Conservation (phyloP, 2,113 vertebrate species). For the Corynorhinus townsendii region DNA sequence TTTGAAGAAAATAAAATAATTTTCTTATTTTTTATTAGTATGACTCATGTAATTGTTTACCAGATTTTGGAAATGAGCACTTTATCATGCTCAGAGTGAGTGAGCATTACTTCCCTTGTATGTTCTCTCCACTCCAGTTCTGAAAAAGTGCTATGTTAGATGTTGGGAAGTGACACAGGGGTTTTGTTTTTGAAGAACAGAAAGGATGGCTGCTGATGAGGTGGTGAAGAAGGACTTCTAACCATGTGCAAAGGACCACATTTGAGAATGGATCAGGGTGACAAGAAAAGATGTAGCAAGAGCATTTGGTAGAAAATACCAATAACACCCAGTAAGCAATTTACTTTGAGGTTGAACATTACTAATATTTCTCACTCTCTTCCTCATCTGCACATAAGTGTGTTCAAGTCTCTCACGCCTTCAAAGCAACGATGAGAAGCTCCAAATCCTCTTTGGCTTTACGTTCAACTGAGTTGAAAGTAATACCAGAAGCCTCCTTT, state of each 20-base stretch:
- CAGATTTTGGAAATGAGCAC: not conserved
- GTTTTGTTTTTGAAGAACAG: not conserved
- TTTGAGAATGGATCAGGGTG: not conserved
- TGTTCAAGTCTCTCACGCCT: not conserved
- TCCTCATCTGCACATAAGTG: not conserved
- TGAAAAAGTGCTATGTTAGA: not conserved
- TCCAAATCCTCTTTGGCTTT: not conserved
- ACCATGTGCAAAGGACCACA: not conserved
- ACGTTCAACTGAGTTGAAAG: not conserved
- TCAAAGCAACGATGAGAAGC: not conserved
- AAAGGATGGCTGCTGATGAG: not conserved
- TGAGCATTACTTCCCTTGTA: not conserved
- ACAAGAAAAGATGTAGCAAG: not conserved
- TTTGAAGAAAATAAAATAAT: not conserved
- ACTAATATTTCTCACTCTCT: not conserved
- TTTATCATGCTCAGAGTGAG: conserved; percentile 9
- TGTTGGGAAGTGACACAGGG: not conserved
- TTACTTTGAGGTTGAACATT: not conserved
- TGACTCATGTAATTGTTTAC: conserved; percentile 48
- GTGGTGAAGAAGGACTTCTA: not conserved
- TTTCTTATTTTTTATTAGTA: not conserved
- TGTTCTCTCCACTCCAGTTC: not conserved
- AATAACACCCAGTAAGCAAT: not conserved
- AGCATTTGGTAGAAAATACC: not conserved
- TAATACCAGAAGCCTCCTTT: not conserved